Percentiles rank a stretch among this genome's conserved stretches.
Evolutionary conservation across 2,797 vertebrate species (phyloP).

Genomic region (Amblyopsis hoosieri): DNA sequence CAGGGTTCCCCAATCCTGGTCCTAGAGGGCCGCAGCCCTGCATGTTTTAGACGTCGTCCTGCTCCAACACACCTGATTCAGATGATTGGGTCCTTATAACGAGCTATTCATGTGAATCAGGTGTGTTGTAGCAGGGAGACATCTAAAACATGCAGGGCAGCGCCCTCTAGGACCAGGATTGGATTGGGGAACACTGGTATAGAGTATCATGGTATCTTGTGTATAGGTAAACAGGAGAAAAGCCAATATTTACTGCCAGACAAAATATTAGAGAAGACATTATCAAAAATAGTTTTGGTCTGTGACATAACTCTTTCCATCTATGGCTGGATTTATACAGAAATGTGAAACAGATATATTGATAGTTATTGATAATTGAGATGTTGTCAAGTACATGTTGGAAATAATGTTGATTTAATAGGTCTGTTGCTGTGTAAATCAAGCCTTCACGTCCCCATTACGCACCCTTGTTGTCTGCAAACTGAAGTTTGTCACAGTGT

Average conservation of each 20-base stretch:
- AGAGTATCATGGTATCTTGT: conserved; percentile 37
- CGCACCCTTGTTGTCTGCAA: conserved; percentile 36
- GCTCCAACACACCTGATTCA: too few relatives aligned
- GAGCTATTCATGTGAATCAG: too few relatives aligned
- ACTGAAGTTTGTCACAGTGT: conserved; percentile 54
- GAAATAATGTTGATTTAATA: conserved; percentile 3
- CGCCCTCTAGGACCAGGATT: neutral
- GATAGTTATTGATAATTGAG: neutral
- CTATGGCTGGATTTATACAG: conserved; percentile 52
- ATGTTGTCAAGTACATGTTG: neutral
- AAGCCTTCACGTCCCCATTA: conserved; percentile 48
- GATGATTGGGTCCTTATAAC: too few relatives aligned
- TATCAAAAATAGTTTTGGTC: conserved; percentile 47
- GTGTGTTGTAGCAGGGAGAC: too few relatives aligned
- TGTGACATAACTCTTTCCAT: conserved; percentile 73
- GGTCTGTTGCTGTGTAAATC: conserved; percentile 48
- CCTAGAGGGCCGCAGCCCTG: too few relatives aligned
- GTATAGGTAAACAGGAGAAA: conserved; percentile 54
- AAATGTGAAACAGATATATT: conserved; percentile 25
- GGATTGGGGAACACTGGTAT: neutral
- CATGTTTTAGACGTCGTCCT: too few relatives aligned
- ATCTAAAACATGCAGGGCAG: too few relatives aligned
- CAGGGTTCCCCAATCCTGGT: too few relatives aligned
- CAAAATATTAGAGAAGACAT: conserved; percentile 27
- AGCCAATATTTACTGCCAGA: conserved; percentile 50